phyloP scores from a whole-genome alignment of 1,140 invertebrate genomes.

The Scylla paramamosain region DNA sequence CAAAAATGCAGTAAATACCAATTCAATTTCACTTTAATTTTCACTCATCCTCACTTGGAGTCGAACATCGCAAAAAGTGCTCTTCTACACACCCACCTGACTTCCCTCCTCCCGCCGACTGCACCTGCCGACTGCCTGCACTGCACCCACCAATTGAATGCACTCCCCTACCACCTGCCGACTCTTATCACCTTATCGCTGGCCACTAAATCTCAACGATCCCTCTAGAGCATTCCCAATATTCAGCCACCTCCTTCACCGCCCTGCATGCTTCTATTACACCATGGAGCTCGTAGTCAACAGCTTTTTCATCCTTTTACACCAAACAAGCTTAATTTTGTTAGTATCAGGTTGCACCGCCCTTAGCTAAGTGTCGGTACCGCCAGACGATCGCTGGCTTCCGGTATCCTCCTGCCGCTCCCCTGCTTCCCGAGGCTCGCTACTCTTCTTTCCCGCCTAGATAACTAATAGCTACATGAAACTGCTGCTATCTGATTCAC shows the following conservation, averaged over 20 bases:
- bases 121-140: background rate
- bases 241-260: background rate
- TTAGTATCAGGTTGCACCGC: background rate
- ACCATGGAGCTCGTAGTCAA: background rate
- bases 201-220: background rate
- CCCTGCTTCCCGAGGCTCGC: background rate
- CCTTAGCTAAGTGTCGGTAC: background rate
- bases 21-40: background rate
- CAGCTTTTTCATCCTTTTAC: background rate
- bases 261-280: background rate
- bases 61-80: background rate
- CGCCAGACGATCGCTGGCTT: background rate
- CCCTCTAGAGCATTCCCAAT: background rate
- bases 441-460: background rate
- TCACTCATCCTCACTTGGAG: background rate
- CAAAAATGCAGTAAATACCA: background rate
- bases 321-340: background rate
- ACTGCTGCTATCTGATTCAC: constrained; percentile 1
- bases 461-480: constrained; percentile 2
- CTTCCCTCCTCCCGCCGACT: background rate
- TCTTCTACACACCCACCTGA: background rate
- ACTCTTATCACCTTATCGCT: too few relatives aligned
- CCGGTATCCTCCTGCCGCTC: background rate
- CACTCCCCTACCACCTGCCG: background rate
- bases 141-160: background rate